Evolutionary conservation across 2,888 invertebrate species (phyloP), one percentile per base, ranked within the genome.

Genomic region (Mantis religiosa): DNA sequence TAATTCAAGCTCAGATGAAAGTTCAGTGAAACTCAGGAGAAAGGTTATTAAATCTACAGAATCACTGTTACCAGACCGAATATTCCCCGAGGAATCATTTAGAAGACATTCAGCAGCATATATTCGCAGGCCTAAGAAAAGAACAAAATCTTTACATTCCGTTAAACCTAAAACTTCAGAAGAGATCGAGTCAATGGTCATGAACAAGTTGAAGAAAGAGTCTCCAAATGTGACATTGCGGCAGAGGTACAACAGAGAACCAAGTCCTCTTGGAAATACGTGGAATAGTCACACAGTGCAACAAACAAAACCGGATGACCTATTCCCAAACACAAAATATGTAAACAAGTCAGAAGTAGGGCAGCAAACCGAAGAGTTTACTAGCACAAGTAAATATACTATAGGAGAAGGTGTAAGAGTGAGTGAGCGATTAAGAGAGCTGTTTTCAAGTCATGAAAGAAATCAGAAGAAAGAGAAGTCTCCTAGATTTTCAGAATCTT

Each of bases 221-320:
- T 4, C 54, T 20, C 54, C 54, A 20, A 82, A 87, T 34, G 87
- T 87, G 25, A 82, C 81, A 87, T 14, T 87, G 12, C 81, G 82
- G 27, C 28, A 82, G 34, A 87, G 30, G 25, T 34, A 28, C 6
- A 27, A 82, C 14, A 87, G 87, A 27, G 82, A 28, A 34, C n/a
- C 28, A 28, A 82, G 4, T 28, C 71, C 87, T 82, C 82, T 25
- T 30, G 28, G 82, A 82, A 28, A 82, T 7, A 87, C 87, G 0
- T 87, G 87, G 87, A 82, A 87, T 27, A 87, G 87, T n/a, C 87
- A 87, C 30, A 71, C 15, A 71, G n/a, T 41, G 27, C n/a, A 47
- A 9, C 54, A 28, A 1, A 3, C 27, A 85, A n/a, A 85, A 47
- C 20, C 30, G 0, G 34, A 30, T 84, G 34, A 84, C n/a, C 6